These are phyloP conservation scores for Axinella damicornis DNA, from an alignment of 37 sponge, comb jelly and placozoan genomes.

Conservation along the genomic window DNA sequence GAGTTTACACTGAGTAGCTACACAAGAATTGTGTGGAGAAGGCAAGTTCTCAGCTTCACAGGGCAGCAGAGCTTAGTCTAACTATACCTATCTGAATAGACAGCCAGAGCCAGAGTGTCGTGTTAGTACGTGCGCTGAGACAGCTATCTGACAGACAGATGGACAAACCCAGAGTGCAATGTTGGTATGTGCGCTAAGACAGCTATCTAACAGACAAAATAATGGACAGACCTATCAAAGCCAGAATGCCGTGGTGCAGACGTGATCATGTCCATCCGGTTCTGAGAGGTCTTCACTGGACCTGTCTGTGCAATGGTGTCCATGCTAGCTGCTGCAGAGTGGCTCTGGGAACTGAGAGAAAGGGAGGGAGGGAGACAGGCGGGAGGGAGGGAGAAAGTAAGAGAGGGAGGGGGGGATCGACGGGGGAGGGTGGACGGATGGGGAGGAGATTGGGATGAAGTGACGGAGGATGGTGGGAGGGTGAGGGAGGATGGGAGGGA, in stretches of 20 bases:
- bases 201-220: too few species aligned
- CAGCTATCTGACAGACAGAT: not conserved
- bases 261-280: conserved; percentile 8
- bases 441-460: not conserved
- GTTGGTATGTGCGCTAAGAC: too few species aligned
- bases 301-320: conserved; percentile 81
- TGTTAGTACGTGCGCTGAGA: too few species aligned
- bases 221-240: conserved; percentile 42
- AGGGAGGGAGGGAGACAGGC: not conserved
- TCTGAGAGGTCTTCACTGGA: conserved; percentile 14
- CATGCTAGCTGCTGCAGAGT: conserved; percentile 88
- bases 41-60: too few species aligned
- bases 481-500: not conserved
- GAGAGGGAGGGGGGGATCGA: conserved; percentile 9
- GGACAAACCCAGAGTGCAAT: too few species aligned
- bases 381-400: not conserved
- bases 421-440: conserved; percentile 17
- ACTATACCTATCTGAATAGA: too few species aligned
- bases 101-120: too few species aligned
- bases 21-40: too few species aligned
- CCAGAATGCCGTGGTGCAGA: not conserved
- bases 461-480: too few species aligned
- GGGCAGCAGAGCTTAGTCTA: too few species aligned
- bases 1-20: too few species aligned
- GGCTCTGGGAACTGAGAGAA: conserved; percentile 47